Conservation (phyloP, 1,140 invertebrate genomes). For the Daktulosphaira vitifoliae region DNA sequence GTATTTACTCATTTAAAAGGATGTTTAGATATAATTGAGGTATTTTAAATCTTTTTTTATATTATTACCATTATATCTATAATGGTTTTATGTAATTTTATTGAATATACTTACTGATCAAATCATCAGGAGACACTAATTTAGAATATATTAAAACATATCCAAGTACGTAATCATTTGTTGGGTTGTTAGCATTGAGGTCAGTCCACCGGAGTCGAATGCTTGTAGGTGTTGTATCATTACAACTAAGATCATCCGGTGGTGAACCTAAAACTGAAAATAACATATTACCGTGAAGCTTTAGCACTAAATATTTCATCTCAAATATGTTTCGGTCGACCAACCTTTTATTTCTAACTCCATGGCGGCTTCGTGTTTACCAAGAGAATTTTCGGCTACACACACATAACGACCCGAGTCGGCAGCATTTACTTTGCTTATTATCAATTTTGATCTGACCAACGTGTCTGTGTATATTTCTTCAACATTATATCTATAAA, state of each 20-base stretch:
- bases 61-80: too few species aligned
- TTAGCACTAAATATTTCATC: slow-evolving; percentile 7
- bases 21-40: too few species aligned
- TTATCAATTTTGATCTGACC: slow-evolving; percentile 52
- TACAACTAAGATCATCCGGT: slow-evolving; percentile 46
- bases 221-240: slow-evolving; percentile 9
- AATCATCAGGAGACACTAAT: background rate
- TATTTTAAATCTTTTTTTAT: too few species aligned
- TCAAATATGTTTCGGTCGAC: slow-evolving; percentile 40
- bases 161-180: slow-evolving; percentile 1
- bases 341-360: slow-evolving; percentile 56
- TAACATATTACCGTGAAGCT: too few species aligned
- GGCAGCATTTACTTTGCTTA: slow-evolving; percentile 51
- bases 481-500: slow-evolving; percentile 45
- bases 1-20: too few species aligned
- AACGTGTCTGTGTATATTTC: slow-evolving; percentile 47
- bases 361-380: slow-evolving; percentile 56
- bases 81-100: too few species aligned
- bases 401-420: slow-evolving; percentile 63
- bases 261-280: slow-evolving; percentile 1
- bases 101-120: slow-evolving; percentile 23
- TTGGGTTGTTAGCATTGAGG: background rate
- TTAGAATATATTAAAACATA: slow-evolving; percentile 24
- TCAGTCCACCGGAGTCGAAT: slow-evolving; percentile 8
- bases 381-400: slow-evolving; percentile 57